Percentiles rank a stretch among this genome's conserved stretches.
phyloP scores from a whole-genome alignment of 2,888 invertebrate genomes.

The Carabus problematicus region DNA sequence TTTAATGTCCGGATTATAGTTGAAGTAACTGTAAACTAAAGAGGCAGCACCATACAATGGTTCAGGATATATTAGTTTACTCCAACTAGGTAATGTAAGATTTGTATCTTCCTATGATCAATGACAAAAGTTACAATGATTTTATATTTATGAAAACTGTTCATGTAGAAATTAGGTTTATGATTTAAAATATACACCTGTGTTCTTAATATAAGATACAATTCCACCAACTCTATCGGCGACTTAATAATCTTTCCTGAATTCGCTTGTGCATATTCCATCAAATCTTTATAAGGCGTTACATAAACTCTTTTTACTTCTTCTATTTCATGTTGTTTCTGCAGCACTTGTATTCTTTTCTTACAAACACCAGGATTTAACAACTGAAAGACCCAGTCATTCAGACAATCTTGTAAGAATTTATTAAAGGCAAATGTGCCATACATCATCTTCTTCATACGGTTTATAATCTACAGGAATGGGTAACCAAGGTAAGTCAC shows the following conservation, averaged over 20 bases:
- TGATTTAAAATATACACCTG: slow-evolving; percentile 13
- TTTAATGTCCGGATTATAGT: slow-evolving; percentile 28
- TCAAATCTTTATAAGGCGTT: slow-evolving; percentile 34
- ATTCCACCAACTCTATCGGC: slow-evolving; percentile 31
- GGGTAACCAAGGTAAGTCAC: slow-evolving; percentile 73
- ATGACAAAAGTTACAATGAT: neutral
- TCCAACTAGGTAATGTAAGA: slow-evolving; percentile 29
- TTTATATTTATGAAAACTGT: neutral
- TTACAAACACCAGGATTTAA: slow-evolving; percentile 30
- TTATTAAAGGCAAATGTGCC: neutral
- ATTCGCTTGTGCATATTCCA: slow-evolving; percentile 34
- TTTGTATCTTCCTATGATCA: slow-evolving; percentile 24
- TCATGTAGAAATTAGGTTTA: neutral
- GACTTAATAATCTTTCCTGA: slow-evolving; percentile 32
- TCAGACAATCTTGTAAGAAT: neutral
- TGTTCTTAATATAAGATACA: slow-evolving; percentile 38
- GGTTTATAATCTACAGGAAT: slow-evolving; percentile 38
- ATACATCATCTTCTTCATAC: slow-evolving; percentile 37
- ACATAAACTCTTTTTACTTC: slow-evolving; percentile 23
- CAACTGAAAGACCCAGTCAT: slow-evolving; percentile 10
- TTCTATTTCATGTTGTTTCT: slow-evolving; percentile 22
- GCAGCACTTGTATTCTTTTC: slow-evolving; percentile 28
- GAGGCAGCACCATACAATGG: slow-evolving; percentile 26
- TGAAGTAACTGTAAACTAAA: slow-evolving; percentile 27
- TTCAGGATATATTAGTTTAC: slow-evolving; percentile 30